Base-by-base conservation (phyloP, 1,140 invertebrate species). In the Conopomorpha cramerella region DNA sequence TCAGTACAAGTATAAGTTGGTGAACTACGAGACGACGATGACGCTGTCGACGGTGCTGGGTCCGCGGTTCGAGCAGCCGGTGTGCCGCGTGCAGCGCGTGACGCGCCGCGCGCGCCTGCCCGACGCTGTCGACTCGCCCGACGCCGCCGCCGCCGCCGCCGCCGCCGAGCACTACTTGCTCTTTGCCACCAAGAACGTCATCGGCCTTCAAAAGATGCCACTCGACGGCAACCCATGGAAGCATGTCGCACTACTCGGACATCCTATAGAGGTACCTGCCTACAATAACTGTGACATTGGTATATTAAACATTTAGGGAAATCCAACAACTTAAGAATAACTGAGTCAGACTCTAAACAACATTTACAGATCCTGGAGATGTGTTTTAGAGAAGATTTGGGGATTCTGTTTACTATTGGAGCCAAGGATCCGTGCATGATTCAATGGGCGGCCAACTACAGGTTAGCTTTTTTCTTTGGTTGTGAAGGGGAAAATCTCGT, bases 161-260 rank as follows among this genome's bases (percentile, higher is more conserved):
- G 37, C 34, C n/a, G 18, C 55, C 17, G 14, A 46, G 3, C 53
- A 63, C 19, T 87, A 86, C 49, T 52, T 88, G 38, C 49, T 86
- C 15, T 90, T 86, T 49, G 70, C 80, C 0, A 87, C 82, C 3
- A 71, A 81, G 15, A 83, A 83, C 46, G 79, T 86, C 43, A 81
- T 90, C 27, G 88, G 87, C 1, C 56, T 90, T 16, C 82, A 86
- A 51, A 81, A 84, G 38, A 55, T 87, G 45, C 86, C 87, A 2
- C 52, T 86, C 0, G 84, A 87, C 63, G 89, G 88, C 2, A 90
- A 90, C 64, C 88, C 87, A 13, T 88, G 83, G 60, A 87, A 84
- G 51, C 81, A 82, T 42, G 78, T 84, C 34, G 86, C 81, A 2
- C 64, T 85, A 13, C 72, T 86, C 14, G 86, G 81, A 16, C 88